These are phyloP conservation scores for Marasmarcha lunaedactyla DNA, from an alignment of 2,888 invertebrate species.

Conservation along the genomic window DNA sequence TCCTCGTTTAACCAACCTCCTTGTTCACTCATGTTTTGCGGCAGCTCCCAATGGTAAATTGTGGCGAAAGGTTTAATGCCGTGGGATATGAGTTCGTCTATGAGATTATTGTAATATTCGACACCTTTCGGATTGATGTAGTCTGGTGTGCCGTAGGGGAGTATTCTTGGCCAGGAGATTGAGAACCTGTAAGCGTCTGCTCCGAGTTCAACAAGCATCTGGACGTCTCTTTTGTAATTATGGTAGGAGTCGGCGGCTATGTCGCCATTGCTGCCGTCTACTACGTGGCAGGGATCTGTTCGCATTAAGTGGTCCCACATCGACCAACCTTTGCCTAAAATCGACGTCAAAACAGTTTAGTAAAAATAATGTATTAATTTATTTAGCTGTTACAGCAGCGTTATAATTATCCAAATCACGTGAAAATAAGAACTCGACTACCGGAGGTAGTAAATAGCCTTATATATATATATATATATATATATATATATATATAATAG, in stretches of 20 bases:
- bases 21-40: conserved; percentile 20
- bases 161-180: conserved; percentile 56
- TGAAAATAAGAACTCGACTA: no score
- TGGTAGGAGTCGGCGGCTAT: conserved; percentile 71
- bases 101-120: conserved; percentile 52
- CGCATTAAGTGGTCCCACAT: conserved; percentile 49
- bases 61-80: conserved; percentile 56
- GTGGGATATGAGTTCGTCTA: conserved; percentile 42
- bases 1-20: conserved; percentile 29
- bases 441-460: no score
- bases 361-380: no score
- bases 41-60: conserved; percentile 41
- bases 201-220: conserved; percentile 28
- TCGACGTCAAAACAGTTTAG: no score
- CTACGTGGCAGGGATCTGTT: conserved; percentile 10
- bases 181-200: conserved; percentile 50
- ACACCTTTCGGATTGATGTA: conserved; percentile 28
- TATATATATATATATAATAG: no score
- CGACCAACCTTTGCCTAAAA: conserved; percentile 58
- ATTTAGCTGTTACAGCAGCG: no score
- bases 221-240: conserved; percentile 53
- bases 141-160: conserved; percentile 14
- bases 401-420: no score
- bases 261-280: conserved; percentile 53
- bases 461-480: no score